Percentiles rank a stretch among this genome's conserved stretches.
phyloP scores from a whole-genome alignment of 2,113 vertebrate genomes.

The Ageneiosus marmoratus region DNA sequence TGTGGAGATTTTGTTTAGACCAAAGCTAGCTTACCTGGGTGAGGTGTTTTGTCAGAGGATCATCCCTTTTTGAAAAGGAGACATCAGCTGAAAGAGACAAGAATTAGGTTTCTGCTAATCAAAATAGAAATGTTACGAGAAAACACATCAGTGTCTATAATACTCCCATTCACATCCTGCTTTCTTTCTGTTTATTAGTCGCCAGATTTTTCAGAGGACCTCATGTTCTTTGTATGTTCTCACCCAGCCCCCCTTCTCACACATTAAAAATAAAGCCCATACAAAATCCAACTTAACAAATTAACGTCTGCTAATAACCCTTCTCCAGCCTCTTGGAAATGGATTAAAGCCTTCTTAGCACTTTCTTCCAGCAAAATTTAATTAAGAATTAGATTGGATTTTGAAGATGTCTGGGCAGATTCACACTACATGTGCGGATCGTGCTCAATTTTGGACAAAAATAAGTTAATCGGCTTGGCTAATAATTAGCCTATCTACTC shows the following conservation, averaged over 20 bases:
- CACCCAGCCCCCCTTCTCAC: constrained; percentile 55
- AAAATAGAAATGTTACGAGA: constrained; percentile 61
- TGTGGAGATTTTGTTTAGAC: constrained; percentile 79
- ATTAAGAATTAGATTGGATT: constrained; percentile 81
- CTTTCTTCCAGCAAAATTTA: constrained; percentile 76
- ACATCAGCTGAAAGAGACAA: constrained; percentile 64
- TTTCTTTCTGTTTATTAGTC: constrained; percentile 56
- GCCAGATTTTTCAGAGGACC: constrained; percentile 61
- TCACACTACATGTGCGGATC: constrained; percentile 67
- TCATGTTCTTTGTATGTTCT: constrained; percentile 67
- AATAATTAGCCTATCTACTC: constrained; percentile 77
- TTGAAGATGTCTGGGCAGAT: constrained; percentile 75
- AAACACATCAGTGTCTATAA: constrained; percentile 55
- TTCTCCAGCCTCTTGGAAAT: constrained; percentile 73
- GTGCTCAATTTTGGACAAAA: constrained; percentile 74
- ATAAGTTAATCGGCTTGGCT: constrained; percentile 76
- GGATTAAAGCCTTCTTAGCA: constrained; percentile 75
- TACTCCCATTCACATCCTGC: constrained; percentile 63
- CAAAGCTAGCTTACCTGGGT: constrained; percentile 82
- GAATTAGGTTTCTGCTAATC: constrained; percentile 68
- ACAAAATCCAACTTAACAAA: constrained; percentile 78
- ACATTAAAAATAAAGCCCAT: constrained; percentile 66
- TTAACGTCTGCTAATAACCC: constrained; percentile 76
- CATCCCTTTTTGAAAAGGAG: constrained; percentile 83
- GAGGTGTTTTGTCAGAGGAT: constrained; percentile 76